Evolutionary conservation across 2,797 vertebrate species (phyloP).

Genomic region (Girardinus metallicus): DNA sequence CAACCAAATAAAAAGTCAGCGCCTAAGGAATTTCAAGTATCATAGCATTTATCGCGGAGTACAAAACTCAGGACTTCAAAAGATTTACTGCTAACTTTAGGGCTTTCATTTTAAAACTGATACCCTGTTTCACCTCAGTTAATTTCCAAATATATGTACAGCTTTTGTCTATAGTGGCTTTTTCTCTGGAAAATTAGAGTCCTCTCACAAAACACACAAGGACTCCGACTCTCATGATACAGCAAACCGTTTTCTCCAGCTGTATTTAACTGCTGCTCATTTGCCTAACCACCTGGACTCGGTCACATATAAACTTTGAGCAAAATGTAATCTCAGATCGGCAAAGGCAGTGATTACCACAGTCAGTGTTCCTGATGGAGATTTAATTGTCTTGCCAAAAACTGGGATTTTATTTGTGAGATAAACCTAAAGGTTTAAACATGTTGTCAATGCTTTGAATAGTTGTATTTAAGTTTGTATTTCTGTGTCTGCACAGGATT

Average conservation of each 20-base stretch:
- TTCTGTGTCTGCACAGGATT: neutral
- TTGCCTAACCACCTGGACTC: neutral
- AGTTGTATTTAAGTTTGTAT: neutral
- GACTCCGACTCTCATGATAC: neutral
- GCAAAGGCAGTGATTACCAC: neutral
- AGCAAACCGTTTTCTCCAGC: neutral
- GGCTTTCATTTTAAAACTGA: neutral
- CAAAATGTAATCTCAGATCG: neutral
- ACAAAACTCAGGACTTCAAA: neutral
- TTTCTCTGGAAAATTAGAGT: neutral
- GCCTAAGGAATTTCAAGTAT: neutral
- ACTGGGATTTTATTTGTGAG: neutral
- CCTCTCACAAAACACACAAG: neutral
- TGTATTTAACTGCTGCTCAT: neutral
- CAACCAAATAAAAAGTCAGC: constrained; percentile 1
- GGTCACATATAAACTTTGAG: neutral
- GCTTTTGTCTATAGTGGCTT: neutral
- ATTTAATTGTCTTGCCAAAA: neutral
- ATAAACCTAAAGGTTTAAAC: neutral
- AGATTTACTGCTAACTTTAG: neutral
- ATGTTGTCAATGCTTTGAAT: neutral
- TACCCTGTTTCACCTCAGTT: neutral
- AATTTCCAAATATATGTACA: neutral
- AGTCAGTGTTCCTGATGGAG: neutral
- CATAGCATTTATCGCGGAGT: neutral